phyloP scores from a whole-genome alignment of 23 tunicate genomes.

The Ciona savignyi region DNA sequence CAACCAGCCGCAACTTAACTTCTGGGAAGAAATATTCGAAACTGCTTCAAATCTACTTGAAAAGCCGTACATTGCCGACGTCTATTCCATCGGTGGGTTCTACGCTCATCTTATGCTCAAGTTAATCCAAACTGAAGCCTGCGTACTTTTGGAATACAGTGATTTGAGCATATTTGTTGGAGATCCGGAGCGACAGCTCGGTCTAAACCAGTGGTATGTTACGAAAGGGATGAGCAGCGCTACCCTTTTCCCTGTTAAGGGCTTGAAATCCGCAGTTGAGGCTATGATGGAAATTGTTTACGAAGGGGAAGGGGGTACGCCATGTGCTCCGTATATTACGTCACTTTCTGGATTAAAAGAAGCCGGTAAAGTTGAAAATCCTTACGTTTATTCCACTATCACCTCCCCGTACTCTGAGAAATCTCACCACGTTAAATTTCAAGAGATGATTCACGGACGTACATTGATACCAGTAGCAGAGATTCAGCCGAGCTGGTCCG shows the following conservation, averaged over 20 bases:
- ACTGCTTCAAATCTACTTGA: constrained; percentile 1
- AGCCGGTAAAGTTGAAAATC: neutral
- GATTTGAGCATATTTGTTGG: constrained; percentile 29
- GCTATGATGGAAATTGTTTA: constrained; percentile 45
- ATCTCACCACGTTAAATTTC: neutral
- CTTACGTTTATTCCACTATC: neutral
- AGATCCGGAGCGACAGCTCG: constrained; percentile 24
- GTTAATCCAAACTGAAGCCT: constrained; percentile 29
- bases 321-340: constrained; percentile 15
- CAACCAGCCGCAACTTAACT: neutral
- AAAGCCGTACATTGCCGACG: constrained; percentile 8
- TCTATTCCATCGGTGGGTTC: constrained; percentile 44
- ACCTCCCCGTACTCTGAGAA: neutral
- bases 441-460: neutral
- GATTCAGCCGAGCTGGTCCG: neutral
- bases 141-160: constrained; percentile 9
- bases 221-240: constrained; percentile 19
- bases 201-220: constrained; percentile 32
- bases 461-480: neutral
- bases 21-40: neutral
- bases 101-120: constrained; percentile 42
- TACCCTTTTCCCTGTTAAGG: constrained; percentile 17
- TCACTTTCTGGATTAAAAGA: neutral
- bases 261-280: constrained; percentile 38
- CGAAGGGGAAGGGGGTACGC: constrained; percentile 69